These are phyloP conservation scores for Stegodyphus mimosarum DNA, from an alignment of 1,140 invertebrate genomes.

Conservation along the genomic window DNA sequence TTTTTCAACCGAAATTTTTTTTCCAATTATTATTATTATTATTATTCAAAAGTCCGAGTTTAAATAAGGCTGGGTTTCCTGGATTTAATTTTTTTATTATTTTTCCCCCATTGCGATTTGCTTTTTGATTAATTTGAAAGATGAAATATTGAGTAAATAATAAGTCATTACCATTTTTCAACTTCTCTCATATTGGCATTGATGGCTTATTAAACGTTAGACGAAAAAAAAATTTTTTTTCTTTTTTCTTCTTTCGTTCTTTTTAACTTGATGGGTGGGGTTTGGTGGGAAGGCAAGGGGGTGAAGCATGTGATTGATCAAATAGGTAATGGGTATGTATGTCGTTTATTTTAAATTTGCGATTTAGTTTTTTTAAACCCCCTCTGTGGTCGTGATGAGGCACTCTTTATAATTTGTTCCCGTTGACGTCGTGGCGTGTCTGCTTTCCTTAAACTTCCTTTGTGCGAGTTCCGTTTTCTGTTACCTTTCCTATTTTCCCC, in stretches of 20 bases:
- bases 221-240: conserved; percentile 21
- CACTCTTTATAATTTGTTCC: conserved; percentile 56
- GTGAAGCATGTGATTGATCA: conserved; percentile 48
- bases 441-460: no score
- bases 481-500: no score
- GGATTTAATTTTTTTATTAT: conserved; percentile 14
- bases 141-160: conserved; percentile 61
- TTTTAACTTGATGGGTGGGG: conserved; percentile 34
- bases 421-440: no score
- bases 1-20: conserved; percentile 27
- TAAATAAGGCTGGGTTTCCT: conserved; percentile 21
- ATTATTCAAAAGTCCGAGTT: conserved; percentile 43
- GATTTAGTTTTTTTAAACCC: conserved; percentile 15
- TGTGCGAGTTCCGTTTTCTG: no score
- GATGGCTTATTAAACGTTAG: conserved; percentile 59
- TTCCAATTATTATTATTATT: conserved; percentile 52
- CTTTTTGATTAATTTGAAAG: conserved; percentile 59
- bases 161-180: conserved; percentile 60
- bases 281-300: not conserved
- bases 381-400: not conserved
- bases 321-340: conserved; percentile 57
- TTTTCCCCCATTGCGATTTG: not conserved
- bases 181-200: conserved; percentile 49
- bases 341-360: conserved; percentile 59
- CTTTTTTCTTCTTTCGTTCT: not conserved